phyloP scores from a whole-genome alignment of 2,888 invertebrate genomes.

The Oxystoma pomonae region DNA sequence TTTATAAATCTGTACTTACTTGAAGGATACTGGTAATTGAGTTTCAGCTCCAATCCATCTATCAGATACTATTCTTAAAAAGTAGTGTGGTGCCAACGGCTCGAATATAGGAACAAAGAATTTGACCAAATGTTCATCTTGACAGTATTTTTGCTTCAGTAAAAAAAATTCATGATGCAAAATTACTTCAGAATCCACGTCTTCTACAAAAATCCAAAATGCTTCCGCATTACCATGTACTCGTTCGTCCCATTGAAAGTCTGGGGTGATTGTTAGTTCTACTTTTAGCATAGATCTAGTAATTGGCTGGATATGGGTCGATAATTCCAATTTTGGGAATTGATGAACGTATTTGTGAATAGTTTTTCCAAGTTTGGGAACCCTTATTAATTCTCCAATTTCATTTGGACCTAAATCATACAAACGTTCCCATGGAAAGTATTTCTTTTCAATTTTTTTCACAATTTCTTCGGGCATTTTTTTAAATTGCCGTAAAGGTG shows the following conservation, averaged over 20 bases:
- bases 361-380: constrained; percentile 90
- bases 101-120: constrained; percentile 99
- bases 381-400: constrained; percentile 89
- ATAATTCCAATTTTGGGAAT: constrained; percentile 92
- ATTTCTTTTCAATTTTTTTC: constrained; percentile 97
- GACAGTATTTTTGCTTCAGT: constrained; percentile 88
- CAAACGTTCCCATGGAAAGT: constrained; percentile 88
- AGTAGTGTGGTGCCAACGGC: constrained; percentile 97
- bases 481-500: constrained; percentile 92
- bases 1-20: constrained; percentile 15
- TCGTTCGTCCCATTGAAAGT: constrained; percentile 99
- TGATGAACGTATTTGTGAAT: constrained; percentile 96
- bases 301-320: constrained; percentile 97
- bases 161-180: constrained; percentile 93
- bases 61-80: constrained; percentile 85
- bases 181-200: constrained; percentile 84
- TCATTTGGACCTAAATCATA: constrained; percentile 97
- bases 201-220: constrained; percentile 85
- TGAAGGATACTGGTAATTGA: constrained; percentile 91
- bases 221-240: constrained; percentile 77
- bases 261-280: constrained; percentile 95
- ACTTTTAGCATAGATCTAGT: constrained; percentile 90
- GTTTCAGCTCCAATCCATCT: constrained; percentile 95
- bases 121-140: constrained; percentile 94
- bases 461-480: constrained; percentile 97